Base-by-base conservation (phyloP, 2,797 vertebrate genomes). In the Sebastes nivosus region DNA sequence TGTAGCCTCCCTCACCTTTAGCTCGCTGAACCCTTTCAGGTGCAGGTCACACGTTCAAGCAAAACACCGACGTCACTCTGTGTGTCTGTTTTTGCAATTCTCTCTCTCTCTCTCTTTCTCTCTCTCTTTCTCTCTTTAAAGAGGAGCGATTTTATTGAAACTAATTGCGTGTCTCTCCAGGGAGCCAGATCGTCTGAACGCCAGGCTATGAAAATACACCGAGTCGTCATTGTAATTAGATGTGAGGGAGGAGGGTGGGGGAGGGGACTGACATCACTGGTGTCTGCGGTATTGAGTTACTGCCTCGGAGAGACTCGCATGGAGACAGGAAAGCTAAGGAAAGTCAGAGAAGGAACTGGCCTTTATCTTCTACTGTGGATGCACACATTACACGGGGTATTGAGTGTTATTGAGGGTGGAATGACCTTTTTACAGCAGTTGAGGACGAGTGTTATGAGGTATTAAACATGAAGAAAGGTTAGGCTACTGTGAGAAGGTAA, bases 201-300 rank as follows among this genome's bases (percentile, higher is more conserved):
- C 88, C 90, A 84, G 88, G 81, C 88, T 93, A 92, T 94, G 94
- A 93, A 95, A 95, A 95, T 93, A 94, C 93, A 93, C 88, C 1
- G 81, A 90, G 89, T 89, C 76, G 88, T 92, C 91, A 89, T 91
- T 90, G 93, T 95, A 94, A 95, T 96, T 94, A 94, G 94, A 91
- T 87, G 91, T 93, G 92, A 89, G 88, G 87, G 87, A 89, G 72
- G 89, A 18, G 69, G 85, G 71, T 64, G 91, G 88, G 90, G 89
- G 88, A 85, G 89, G 90, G 88, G 79, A 77, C 87, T 94, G 93
- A 94, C 94, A 92, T 94, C 91, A 92, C 91, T 86, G 66, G 83
- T 87, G 90, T 92, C 92, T 89, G 84, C 25, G 52, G 92, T 92
- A 80, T 93, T 92, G 92, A 92, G 91, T 94, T 94, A 94, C 93